A percentile compares a stretch with the other conserved stretches of the same genome.
Conservation (phyloP, 1,140 invertebrate species). For the Liolophura sinensis region DNA sequence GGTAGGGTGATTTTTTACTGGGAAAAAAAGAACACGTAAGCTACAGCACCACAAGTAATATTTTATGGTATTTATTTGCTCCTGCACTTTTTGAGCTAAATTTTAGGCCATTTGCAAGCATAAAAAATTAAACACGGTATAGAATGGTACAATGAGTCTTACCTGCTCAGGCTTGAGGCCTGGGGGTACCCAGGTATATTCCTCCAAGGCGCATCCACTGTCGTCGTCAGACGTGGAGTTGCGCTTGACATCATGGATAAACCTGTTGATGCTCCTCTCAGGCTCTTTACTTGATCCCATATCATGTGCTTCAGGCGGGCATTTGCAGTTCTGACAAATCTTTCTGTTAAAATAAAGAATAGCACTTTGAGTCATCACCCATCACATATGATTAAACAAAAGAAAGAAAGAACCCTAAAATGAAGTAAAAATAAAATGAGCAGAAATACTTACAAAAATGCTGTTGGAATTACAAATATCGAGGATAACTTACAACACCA, state of each 20-base stretch:
- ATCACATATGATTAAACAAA: slow-evolving; percentile 14
- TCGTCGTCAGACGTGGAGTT: slow-evolving; percentile 96
- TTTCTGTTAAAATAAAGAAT: slow-evolving; percentile 63
- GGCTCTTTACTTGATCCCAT: slow-evolving; percentile 37
- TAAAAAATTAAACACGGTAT: background rate
- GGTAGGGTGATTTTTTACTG: too few species aligned
- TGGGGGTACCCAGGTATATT: slow-evolving; percentile 97
- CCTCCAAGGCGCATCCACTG: slow-evolving; percentile 93
- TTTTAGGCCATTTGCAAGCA: too few species aligned
- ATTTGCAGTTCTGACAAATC: slow-evolving; percentile 74
- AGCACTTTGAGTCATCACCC: slow-evolving; percentile 12
- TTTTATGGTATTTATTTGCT: too few species aligned
- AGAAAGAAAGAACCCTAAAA: slow-evolving; percentile 8
- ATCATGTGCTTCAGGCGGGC: slow-evolving; percentile 72
- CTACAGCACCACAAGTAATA: too few species aligned
- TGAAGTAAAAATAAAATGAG: slow-evolving; percentile 4
- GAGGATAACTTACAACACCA: too few species aligned
- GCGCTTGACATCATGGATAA: slow-evolving; percentile 60
- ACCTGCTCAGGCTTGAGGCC: slow-evolving; percentile 95
- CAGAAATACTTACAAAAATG: too few species aligned
- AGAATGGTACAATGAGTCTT: slow-evolving; percentile 37
- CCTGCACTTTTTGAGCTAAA: too few species aligned
- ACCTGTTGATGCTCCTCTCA: slow-evolving; percentile 37
- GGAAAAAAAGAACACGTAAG: too few species aligned
- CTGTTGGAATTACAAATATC: too few species aligned